These are phyloP conservation scores for Aix galericulata DNA, from an alignment of 2,113 vertebrate genomes.

Conservation along the genomic window DNA sequence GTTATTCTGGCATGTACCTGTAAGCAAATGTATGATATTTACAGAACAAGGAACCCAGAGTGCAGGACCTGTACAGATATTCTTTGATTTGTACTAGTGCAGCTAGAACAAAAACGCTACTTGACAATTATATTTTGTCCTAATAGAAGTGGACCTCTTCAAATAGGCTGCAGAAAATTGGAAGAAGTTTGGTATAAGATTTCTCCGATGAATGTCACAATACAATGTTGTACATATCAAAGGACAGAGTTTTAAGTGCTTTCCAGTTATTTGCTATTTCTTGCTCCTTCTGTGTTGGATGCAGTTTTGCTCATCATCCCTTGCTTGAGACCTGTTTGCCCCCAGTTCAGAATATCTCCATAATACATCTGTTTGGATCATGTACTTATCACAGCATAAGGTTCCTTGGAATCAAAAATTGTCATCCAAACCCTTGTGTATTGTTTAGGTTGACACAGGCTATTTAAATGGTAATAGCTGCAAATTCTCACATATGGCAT, in stretches of 20 bases:
- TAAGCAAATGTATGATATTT: not conserved
- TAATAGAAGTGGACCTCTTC: not conserved
- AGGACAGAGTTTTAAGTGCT: not conserved
- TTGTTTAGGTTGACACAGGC: conserved; percentile 36
- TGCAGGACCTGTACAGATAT: not conserved
- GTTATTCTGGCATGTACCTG: not conserved
- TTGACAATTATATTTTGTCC: not conserved
- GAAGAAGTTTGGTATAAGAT: conserved; percentile 28
- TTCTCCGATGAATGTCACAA: conserved; percentile 25
- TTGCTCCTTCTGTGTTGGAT: not conserved
- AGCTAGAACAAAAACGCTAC: not conserved
- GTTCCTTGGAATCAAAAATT: conserved; percentile 33
- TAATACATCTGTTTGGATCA: conserved; percentile 1
- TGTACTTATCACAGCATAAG: not conserved
- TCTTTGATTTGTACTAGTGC: not conserved
- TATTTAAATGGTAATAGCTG: conserved; percentile 69
- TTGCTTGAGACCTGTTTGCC: not conserved
- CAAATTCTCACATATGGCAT: not conserved
- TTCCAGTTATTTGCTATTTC: conserved; percentile 4
- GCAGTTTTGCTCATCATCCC: not conserved
- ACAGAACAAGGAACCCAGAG: not conserved
- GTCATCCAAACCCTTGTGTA: conserved; percentile 17
- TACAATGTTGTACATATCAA: not conserved
- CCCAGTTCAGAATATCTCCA: not conserved
- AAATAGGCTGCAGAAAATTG: not conserved